A percentile compares a stretch with the other conserved stretches of the same genome.
phyloP scores from a whole-genome alignment of 2,797 vertebrate genomes.

The Myioborus miniatus region DNA sequence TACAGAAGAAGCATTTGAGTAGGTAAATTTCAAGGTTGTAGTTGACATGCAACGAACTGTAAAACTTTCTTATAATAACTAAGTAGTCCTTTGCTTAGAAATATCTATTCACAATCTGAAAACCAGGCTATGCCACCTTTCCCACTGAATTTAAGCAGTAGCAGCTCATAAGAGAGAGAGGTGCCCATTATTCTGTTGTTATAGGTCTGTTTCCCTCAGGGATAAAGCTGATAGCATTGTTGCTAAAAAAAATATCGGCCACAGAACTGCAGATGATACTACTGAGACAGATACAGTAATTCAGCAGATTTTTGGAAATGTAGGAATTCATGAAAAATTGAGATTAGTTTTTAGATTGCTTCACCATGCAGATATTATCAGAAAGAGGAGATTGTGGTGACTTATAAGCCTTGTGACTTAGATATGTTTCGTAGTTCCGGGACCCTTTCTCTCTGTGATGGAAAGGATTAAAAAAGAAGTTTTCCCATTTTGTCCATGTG shows the following conservation, averaged over 20 bases:
- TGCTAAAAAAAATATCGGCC: neutral
- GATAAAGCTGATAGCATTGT: neutral
- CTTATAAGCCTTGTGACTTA: neutral
- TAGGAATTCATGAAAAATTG: neutral
- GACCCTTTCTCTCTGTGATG: neutral
- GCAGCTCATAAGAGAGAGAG: neutral
- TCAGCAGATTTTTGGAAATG: neutral
- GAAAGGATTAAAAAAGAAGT: neutral
- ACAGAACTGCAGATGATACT: neutral
- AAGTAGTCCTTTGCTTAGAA: neutral
- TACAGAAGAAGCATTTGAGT: neutral
- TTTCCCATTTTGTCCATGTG: neutral
- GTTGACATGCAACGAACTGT: neutral
- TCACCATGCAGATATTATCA: neutral
- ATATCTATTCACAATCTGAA: neutral
- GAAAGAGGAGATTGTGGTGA: neutral
- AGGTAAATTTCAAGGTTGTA: neutral
- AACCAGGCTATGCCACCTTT: neutral
- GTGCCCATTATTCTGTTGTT: neutral
- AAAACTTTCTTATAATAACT: neutral
- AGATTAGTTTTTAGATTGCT: neutral
- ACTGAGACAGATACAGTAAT: neutral
- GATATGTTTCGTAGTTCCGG: neutral
- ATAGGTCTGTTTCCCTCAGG: neutral
- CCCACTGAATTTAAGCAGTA: neutral